Base-by-base conservation (phyloP, 64 coral and sea anemone species). In the Dendronephthya gigantea region DNA sequence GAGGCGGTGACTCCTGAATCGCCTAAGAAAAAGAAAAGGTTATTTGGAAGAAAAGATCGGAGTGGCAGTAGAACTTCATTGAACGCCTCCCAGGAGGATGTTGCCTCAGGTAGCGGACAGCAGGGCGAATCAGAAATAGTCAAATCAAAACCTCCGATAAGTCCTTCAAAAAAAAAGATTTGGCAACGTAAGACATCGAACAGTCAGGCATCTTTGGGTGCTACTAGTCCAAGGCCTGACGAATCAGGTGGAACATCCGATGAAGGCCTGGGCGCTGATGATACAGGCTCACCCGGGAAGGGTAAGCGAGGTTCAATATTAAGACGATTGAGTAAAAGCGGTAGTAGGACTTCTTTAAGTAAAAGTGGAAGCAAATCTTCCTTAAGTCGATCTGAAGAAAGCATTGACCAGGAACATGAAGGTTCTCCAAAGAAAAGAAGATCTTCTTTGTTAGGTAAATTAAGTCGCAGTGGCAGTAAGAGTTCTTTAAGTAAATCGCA, bases 351-450 rank as follows among this genome's bases (percentile, higher is more conserved):
- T 12, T 79, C 72, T 0, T 79, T 34, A 10, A 79, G 68, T 30
- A 74, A 30, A 27, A 74, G 72, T 39, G 72, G 72, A 10, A 79
- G 72, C 29, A 79, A 39, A 79, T 79, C 72, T 34, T 79, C 72
- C 32, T 79, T 79, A 17, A 79, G 72, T 35, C 34, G 37, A 79
- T 79, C 72, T 34, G 72, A 79, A 35, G 72, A 79, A 39, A 79
- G 72, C 31, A 6, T 79, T 66, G 14, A 66, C 58, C 19, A 22
- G 72, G 72, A 79, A 33, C 32, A 19, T 45, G 72, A 79, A 79
- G 32, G 29, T 17, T 33, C 25, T 16, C 0, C 72, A 9, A 29
- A 2, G 17, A 35, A 79, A 34, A 29, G 72, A 4, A 75, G 35
- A 39, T 39, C 29, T 7, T 79, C 31, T 34, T 2, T 79, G 9